A percentile compares a stretch with the other conserved stretches of the same genome.
Evolutionary conservation across 2,113 vertebrate species (phyloP).

Genomic region (Psittacara wagleri): DNA sequence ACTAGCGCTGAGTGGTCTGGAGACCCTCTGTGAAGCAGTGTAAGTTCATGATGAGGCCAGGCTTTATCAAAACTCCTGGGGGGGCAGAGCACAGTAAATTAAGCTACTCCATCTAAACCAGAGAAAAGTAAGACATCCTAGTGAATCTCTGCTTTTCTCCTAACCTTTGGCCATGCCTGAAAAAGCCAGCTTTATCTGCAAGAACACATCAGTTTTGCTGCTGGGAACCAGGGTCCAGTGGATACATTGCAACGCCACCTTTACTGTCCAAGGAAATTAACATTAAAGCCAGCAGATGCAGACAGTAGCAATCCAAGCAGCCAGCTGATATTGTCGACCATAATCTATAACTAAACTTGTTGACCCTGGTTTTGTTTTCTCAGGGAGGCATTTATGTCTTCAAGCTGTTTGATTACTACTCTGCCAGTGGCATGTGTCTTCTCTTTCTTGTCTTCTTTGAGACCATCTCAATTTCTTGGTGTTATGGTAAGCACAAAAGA

Average conservation of each 20-base stretch:
- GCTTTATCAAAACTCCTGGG: not conserved
- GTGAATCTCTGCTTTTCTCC: not conserved
- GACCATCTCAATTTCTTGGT: conserved; percentile 89
- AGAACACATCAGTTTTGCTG: not conserved
- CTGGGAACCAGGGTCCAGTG: not conserved
- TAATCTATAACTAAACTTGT: not conserved
- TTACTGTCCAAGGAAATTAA: not conserved
- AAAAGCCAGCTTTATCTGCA: not conserved
- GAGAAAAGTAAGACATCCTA: not conserved
- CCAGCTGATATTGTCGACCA: fast-evolving
- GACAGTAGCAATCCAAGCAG: not conserved
- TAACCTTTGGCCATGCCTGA: not conserved
- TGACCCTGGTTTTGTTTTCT: conserved; percentile 36
- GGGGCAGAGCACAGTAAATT: not conserved
- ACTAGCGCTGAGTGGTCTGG: not conserved
- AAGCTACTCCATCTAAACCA: not conserved
- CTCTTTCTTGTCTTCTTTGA: conserved; percentile 93
- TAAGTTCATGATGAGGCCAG: not conserved
- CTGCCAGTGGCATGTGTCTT: conserved; percentile 91
- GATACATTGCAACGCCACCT: not conserved
- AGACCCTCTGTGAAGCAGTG: not conserved
- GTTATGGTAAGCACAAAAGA: conserved; percentile 79
- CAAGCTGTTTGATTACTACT: conserved; percentile 94
- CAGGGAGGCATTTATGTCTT: conserved; percentile 91
- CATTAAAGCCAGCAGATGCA: not conserved